Conservation (phyloP, 1,140 invertebrate genomes). For the Plodia interpunctella region DNA sequence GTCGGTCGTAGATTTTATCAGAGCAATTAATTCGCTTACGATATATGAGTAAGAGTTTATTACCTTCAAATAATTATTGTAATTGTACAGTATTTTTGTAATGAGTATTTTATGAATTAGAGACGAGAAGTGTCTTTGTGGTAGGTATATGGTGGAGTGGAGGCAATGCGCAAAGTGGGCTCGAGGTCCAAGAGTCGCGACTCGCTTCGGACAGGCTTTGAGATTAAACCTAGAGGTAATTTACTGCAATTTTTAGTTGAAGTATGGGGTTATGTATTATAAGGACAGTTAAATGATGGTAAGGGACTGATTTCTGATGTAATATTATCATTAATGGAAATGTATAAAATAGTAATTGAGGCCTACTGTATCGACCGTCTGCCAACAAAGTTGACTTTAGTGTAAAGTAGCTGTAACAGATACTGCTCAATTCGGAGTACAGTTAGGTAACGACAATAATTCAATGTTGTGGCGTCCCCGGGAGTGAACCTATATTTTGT, state of each 20-base stretch:
- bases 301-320: constrained; percentile 70
- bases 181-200: not conserved
- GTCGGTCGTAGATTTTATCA: constrained; percentile 46
- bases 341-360: constrained; percentile 70
- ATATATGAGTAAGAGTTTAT: constrained; percentile 59
- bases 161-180: constrained; percentile 9
- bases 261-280: constrained; percentile 68
- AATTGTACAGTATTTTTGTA: constrained; percentile 77
- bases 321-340: constrained; percentile 71
- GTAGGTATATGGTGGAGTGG: constrained; percentile 7
- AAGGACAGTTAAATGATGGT: constrained; percentile 61
- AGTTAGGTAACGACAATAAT: constrained; percentile 55
- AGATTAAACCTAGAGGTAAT: constrained; percentile 68
- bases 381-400: constrained; percentile 69
- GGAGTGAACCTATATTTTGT: constrained; percentile 37
- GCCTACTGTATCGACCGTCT: constrained; percentile 62
- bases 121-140: constrained; percentile 30
- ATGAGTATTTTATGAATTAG: constrained; percentile 66
- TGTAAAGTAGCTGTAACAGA: constrained; percentile 64
- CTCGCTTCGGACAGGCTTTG: constrained; percentile 34
- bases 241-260: constrained; percentile 62
- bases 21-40: constrained; percentile 50
- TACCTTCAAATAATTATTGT: constrained; percentile 66
- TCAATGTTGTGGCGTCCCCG: constrained; percentile 32
- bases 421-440: constrained; percentile 69